Evolutionary conservation across 2,113 vertebrate genomes (phyloP).

Genomic region (Ceyx melanurus): DNA sequence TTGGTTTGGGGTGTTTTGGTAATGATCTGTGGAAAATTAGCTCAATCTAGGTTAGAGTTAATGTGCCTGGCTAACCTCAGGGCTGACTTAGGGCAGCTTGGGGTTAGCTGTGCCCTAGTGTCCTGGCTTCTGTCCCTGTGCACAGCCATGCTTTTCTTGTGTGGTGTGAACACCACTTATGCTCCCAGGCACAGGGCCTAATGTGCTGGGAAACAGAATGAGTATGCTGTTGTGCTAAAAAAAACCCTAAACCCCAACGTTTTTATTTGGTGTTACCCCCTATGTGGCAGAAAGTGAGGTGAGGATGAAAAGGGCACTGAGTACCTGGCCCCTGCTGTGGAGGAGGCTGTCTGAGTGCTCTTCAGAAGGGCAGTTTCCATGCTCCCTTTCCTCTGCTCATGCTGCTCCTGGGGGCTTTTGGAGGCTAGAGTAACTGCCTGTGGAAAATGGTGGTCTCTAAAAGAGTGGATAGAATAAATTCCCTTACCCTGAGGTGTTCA

Average conservation of each 20-base stretch:
- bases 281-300: background rate
- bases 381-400: background rate
- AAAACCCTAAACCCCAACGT: accelerated
- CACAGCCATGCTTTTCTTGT: background rate
- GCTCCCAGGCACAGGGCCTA: background rate
- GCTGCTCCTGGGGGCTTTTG: background rate
- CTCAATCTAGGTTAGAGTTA: background rate
- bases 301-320: background rate
- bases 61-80: accelerated
- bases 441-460: background rate
- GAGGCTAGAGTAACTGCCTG: background rate
- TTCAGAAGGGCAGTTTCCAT: background rate
- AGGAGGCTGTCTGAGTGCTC: background rate
- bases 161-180: no score
- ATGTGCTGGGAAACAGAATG: background rate
- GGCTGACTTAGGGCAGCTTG: background rate
- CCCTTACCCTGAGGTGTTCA: background rate
- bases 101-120: background rate
- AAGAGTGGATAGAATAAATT: background rate
- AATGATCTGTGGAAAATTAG: background rate
- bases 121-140: background rate
- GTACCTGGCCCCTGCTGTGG: accelerated
- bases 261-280: background rate
- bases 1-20: background rate
- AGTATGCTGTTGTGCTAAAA: background rate